Evolutionary conservation across 2,888 invertebrate species (phyloP), one percentile per base, ranked within the genome.

Genomic region (Macaria liturata): DNA sequence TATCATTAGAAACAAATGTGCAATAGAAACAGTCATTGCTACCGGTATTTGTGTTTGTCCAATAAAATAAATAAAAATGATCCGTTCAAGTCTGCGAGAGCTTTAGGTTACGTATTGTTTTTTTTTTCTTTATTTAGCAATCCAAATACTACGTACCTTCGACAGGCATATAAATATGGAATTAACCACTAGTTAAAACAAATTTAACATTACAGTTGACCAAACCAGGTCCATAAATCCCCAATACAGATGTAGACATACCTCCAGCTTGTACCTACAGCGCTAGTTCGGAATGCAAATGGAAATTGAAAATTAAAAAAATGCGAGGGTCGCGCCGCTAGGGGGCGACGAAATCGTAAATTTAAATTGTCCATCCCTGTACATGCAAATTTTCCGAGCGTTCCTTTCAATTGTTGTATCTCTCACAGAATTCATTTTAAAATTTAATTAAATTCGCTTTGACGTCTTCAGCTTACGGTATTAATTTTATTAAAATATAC

Each of bases 271-370:
- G 52, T 69, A 68, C 34, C 34, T 37, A 42, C 68, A 60, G 65
- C 61, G 61, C 60, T 67, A 66, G 54, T 63, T 68, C 65, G 84
- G 88, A 88, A 91, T 90, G 86, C 86, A 88, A 91, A 91, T 88
- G 86, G 83, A 89, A 91, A 90, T 89, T 88, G 90, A 91, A 91
- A 91, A 89, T 90, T 87, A 86, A 88, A 89, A 88, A 90, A 89
- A 86, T 75, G 83, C 83, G 88, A 88, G 89, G 90, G 89, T 87
- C 83, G 84, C 71, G 66, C 75, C 80, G 72, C 80, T 72, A 68
- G 81, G 84, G 87, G 89, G 86, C 75, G 82, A 78, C 67, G 81
- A 81, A 86, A 87, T 84, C 91, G 90, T 90, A 91, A 91, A 91
- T 91, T 90, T 88, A 89, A 90, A 91, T 89, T 88, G 90, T 89